Base-by-base conservation (phyloP, 2,113 vertebrate genomes). In the Phodopus roborovskii region DNA sequence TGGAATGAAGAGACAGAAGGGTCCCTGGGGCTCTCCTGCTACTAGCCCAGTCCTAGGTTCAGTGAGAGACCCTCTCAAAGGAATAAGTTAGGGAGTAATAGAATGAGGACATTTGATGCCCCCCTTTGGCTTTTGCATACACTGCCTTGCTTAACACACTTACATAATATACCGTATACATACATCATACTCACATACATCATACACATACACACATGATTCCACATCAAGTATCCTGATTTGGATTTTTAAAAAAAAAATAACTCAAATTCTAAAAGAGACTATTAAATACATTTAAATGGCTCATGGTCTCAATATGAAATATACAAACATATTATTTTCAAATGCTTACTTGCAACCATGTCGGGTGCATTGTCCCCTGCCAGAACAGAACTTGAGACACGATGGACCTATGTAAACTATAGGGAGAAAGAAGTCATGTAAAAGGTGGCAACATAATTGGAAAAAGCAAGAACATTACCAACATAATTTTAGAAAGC, bases 401-500 rank as follows among this genome's bases (percentile, higher is more conserved):
- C 99, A 99, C 8, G 99, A 99, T 8, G 99, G 99, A 79, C 99
- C 99, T 68, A 99, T 99, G 96, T 99, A 99, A 97, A 99, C 99
- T 99, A 98, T 89, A 97, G 95, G 96, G 96, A 91, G 98, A 97
- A 98, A 75, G 97, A 92, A 96, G 91, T 33, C 75, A 88, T 88
- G 91, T 97, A 85, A 97, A 77, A 71, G 92, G 75, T 2, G 4
- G 68, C 70, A 89, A 85, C 53, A 19, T 39, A 84, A 74, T 2
- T 15, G 86, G 10, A 74, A 87, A 94, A 97, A 70, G 20, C 7
- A 64, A 85, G 58, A 88, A 0, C 0, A 95, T 33, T 11, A 94
- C 2, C 68, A 89, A 11, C 12, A 89, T 71, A 26, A 82, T 45
- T 82, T 56, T 78, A 45, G n/a, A 45, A 90, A 92, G 78, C 11